Evolutionary conservation across 2,113 vertebrate genomes (phyloP).

Genomic region (Sylvietta virens): DNA sequence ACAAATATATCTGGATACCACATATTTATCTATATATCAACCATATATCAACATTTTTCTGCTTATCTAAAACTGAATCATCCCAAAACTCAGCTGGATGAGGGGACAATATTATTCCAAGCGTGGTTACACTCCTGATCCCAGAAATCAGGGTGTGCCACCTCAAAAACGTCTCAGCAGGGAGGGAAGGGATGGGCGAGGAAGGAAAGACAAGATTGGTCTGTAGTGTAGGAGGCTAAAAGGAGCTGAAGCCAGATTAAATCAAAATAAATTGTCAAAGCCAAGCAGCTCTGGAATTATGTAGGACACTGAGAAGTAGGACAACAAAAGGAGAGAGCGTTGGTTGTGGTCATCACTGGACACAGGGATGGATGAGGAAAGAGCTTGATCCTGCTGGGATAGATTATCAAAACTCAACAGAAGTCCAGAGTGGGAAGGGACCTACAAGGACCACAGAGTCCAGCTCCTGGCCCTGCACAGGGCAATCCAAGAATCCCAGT

Average conservation of each 20-base stretch:
- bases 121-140: not conserved
- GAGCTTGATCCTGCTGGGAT: not conserved
- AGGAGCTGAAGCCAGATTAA: not conserved
- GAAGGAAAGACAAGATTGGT: not conserved
- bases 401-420: not conserved
- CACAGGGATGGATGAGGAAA: not conserved
- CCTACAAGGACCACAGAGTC: accelerated
- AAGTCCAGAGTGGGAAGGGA: not conserved
- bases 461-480: not conserved
- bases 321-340: not conserved
- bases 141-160: not conserved
- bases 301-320: not conserved
- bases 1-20: not conserved
- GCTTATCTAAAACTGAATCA: not conserved
- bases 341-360: too few relatives aligned
- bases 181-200: not conserved
- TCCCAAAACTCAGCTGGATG: not conserved
- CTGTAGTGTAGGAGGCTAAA: not conserved
- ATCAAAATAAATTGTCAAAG: not conserved
- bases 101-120: not conserved
- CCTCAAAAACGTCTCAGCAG: not conserved
- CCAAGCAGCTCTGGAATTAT: not conserved
- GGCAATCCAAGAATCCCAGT: not conserved
- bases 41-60: not conserved
- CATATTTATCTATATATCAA: not conserved